phyloP scores from a whole-genome alignment of 2,797 vertebrate genomes.

The Hylomyscus alleni region DNA sequence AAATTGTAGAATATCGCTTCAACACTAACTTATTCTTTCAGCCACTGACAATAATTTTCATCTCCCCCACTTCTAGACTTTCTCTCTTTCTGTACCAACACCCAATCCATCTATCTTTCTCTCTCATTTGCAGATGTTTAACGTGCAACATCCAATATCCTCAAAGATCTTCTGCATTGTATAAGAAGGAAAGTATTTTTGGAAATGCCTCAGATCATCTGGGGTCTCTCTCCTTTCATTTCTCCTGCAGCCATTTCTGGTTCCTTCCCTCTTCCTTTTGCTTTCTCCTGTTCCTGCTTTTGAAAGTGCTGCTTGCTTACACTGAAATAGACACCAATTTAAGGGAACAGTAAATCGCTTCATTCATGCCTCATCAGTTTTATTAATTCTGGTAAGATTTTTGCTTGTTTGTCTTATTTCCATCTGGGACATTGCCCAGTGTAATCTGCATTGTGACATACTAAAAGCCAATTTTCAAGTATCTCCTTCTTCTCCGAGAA shows the following conservation, averaged over 20 bases:
- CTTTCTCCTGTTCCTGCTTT: neutral
- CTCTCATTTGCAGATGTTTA: neutral
- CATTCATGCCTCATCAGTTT: slow-evolving; percentile 10
- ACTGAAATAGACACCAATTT: neutral
- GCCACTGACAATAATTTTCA: neutral
- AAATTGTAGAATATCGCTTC: neutral
- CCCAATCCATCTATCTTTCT: no score
- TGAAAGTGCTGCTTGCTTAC: neutral
- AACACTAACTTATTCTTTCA: neutral
- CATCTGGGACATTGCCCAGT: neutral
- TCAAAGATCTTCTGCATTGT: neutral
- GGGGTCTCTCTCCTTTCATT: neutral
- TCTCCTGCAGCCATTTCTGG: neutral
- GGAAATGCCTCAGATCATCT: neutral
- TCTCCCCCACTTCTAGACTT: neutral
- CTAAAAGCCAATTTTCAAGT: slow-evolving; percentile 1
- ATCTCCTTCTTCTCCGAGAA: neutral
- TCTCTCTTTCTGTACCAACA: neutral
- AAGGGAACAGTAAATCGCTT: slow-evolving; percentile 22
- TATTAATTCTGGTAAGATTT: slow-evolving; percentile 25
- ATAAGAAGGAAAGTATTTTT: neutral
- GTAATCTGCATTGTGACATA: neutral
- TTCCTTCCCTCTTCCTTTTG: neutral
- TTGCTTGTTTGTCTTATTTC: neutral
- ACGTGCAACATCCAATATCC: neutral